A percentile compares a stretch with the other conserved stretches of the same genome.
These are phyloP conservation scores for Patiria miniata DNA, from an alignment of 35 echinoderm and acorn worm species.

Conservation along the genomic window DNA sequence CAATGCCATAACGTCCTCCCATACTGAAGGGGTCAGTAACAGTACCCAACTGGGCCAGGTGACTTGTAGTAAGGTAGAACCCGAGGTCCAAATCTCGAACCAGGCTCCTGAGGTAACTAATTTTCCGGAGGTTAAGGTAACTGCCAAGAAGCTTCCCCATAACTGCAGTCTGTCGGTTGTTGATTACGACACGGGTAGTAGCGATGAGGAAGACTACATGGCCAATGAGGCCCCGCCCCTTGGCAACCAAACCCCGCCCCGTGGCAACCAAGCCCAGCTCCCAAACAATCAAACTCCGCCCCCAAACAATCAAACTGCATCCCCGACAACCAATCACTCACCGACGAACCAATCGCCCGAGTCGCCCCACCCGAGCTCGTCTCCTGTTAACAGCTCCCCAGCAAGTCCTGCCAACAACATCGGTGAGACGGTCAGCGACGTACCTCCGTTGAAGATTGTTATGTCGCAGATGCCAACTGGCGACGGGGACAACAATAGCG, in stretches of 20 bases:
- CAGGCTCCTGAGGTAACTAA: background rate
- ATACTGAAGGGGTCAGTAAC: background rate
- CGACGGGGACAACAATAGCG: background rate
- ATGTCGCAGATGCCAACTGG: background rate
- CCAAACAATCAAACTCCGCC: background rate
- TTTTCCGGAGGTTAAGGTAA: background rate
- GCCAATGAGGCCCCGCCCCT: background rate
- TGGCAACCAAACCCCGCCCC: background rate
- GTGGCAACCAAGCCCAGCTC: background rate
- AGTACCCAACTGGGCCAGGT: background rate
- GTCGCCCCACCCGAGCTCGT: background rate
- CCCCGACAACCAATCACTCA: background rate
- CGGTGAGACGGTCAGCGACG: background rate
- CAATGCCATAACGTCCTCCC: background rate
- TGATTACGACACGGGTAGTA: constrained; percentile 18
- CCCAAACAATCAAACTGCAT: background rate
- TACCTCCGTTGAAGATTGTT: background rate
- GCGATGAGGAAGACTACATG: background rate
- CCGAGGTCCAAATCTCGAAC: background rate
- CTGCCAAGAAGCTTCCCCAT: background rate
- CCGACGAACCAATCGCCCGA: background rate
- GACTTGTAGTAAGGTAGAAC: background rate
- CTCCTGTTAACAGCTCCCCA: background rate
- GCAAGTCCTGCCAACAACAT: background rate
- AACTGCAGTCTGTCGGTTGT: constrained; percentile 21